These are phyloP conservation scores for Macrosoma leucophasiata DNA, from an alignment of 2,888 invertebrate species.

Conservation along the genomic window DNA sequence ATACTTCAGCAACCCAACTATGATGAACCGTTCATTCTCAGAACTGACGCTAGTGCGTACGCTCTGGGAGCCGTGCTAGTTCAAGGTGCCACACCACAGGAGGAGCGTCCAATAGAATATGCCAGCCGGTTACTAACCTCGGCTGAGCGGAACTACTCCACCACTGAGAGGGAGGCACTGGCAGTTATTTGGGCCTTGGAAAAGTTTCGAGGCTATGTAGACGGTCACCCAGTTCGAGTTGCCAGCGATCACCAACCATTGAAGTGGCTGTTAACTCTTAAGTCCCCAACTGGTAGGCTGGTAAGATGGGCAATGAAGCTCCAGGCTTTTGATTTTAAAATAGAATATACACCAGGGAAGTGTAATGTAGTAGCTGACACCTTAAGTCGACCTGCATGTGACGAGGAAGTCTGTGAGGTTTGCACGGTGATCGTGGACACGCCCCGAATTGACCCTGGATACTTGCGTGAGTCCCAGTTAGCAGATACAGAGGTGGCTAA, in stretches of 20 bases:
- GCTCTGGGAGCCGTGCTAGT: slow-evolving; percentile 28
- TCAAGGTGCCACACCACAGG: slow-evolving; percentile 22
- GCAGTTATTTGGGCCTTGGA: slow-evolving; percentile 37
- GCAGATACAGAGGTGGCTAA: slow-evolving; percentile 3
- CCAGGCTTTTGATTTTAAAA: slow-evolving; percentile 36
- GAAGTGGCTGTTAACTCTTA: slow-evolving; percentile 41
- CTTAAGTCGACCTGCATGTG: not conserved
- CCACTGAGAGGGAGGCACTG: slow-evolving; percentile 39
- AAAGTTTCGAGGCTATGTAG: slow-evolving; percentile 44
- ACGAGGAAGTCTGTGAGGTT: not conserved
- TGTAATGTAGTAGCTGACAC: not conserved
- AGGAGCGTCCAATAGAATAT: slow-evolving; percentile 25
- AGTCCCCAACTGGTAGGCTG: slow-evolving; percentile 43
- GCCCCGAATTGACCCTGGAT: slow-evolving; percentile 16
- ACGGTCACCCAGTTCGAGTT: slow-evolving; percentile 34
- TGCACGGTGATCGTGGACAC: slow-evolving; percentile 4
- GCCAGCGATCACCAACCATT: slow-evolving; percentile 48
- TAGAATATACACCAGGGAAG: slow-evolving; percentile 38
- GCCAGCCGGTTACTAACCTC: slow-evolving; percentile 25
- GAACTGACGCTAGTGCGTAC: slow-evolving; percentile 29
- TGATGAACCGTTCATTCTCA: slow-evolving; percentile 21
- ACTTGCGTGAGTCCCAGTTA: not conserved
- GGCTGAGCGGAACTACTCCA: slow-evolving; percentile 36
- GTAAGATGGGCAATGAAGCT: slow-evolving; percentile 47
- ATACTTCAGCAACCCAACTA: slow-evolving; percentile 27